Percentiles rank a stretch among this genome's conserved stretches.
phyloP scores from a whole-genome alignment of 1,140 invertebrate genomes.

The Acyrthosiphon pisum region DNA sequence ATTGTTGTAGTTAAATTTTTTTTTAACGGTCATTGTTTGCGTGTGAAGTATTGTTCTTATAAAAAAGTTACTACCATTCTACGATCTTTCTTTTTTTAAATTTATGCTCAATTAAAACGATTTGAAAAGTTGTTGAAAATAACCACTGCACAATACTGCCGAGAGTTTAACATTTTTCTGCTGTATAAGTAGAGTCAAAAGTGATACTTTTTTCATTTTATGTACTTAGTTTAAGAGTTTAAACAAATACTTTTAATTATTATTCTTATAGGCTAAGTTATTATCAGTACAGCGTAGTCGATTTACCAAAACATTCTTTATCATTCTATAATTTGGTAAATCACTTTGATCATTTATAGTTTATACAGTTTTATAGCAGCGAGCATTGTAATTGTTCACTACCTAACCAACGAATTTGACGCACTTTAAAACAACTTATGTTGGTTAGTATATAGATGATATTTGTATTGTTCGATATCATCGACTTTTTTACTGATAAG shows the following conservation, averaged over 20 bases:
- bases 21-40: neutral
- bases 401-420: neutral
- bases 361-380: neutral
- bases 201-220: neutral
- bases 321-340: neutral
- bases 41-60: constrained; percentile 28
- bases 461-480: neutral
- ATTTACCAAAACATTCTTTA: neutral
- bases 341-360: neutral
- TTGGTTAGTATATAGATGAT: neutral
- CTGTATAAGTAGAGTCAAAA: too few species aligned
- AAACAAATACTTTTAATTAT: neutral
- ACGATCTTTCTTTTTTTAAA: neutral
- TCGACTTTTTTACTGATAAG: neutral
- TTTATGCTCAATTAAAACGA: constrained; percentile 22
- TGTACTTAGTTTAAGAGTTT: neutral
- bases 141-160: neutral
- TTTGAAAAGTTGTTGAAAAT: constrained; percentile 27
- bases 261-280: neutral
- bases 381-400: neutral
- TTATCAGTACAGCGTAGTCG: neutral
- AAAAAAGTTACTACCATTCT: neutral
- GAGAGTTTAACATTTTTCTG: neutral
- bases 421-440: neutral
- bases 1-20: constrained; percentile 16